These are phyloP conservation scores for Alouatta caraya DNA, from an alignment of 2,797 vertebrate species.

Conservation along the genomic window DNA sequence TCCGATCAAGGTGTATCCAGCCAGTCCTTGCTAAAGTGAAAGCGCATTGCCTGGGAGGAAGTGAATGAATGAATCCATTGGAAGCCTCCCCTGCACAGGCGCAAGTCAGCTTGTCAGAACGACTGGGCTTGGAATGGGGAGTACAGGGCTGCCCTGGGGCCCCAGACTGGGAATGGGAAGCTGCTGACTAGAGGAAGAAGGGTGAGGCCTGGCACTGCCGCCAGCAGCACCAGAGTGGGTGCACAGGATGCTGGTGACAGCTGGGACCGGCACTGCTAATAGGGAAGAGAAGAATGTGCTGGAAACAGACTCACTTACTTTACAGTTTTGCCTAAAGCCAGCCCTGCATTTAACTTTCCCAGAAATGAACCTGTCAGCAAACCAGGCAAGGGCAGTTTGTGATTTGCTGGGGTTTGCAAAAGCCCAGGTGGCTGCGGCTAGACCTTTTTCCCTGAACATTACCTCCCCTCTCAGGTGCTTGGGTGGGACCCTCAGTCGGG, in stretches of 20 bases:
- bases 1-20: background rate
- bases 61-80: background rate
- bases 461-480: background rate
- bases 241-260: background rate
- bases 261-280: background rate
- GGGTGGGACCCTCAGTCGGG: too few relatives aligned
- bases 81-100: background rate
- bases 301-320: background rate
- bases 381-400: background rate
- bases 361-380: background rate
- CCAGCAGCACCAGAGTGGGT: fast-evolving
- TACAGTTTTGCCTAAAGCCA: background rate
- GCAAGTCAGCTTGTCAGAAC: too few relatives aligned
- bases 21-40: background rate
- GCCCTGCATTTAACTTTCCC: background rate
- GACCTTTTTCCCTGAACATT: background rate
- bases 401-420: background rate
- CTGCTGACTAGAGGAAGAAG: background rate
- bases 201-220: background rate
- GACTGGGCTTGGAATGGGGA: background rate
- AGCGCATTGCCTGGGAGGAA: background rate
- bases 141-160: background rate
- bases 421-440: background rate
- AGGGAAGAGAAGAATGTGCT: background rate
- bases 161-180: fast-evolving